Percentiles rank a stretch among this genome's conserved stretches.
These are phyloP conservation scores for Heliconius himera DNA, from an alignment of 1,140 invertebrate genomes.

Conservation along the genomic window DNA sequence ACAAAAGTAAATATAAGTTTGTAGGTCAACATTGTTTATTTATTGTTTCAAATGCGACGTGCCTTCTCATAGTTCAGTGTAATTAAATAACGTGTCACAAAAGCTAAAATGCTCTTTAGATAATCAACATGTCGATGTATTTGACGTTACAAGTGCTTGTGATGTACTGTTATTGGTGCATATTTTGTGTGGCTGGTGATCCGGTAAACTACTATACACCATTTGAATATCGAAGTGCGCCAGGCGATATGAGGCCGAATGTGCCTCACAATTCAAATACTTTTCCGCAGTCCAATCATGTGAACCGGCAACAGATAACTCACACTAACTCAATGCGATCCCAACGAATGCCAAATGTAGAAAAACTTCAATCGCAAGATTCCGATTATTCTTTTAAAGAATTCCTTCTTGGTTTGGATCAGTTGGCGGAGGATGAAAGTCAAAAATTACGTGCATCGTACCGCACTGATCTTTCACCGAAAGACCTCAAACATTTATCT, in stretches of 20 bases:
- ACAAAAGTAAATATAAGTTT: neutral
- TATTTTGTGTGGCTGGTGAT: slow-evolving; percentile 35
- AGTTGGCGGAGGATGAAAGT: slow-evolving; percentile 25
- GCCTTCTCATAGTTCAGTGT: slow-evolving; percentile 10
- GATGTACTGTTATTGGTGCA: slow-evolving; percentile 38
- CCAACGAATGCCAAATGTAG: slow-evolving; percentile 33
- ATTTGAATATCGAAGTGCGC: slow-evolving; percentile 39
- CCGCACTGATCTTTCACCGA: slow-evolving; percentile 10
- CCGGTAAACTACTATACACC: slow-evolving; percentile 27
- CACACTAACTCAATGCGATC: slow-evolving; percentile 37
- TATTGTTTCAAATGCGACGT: slow-evolving; percentile 26
- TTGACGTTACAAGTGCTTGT: slow-evolving; percentile 35
- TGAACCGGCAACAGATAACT: slow-evolving; percentile 41
- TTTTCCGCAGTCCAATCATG: slow-evolving; percentile 32
- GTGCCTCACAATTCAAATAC: slow-evolving; percentile 39
- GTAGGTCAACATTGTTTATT: slow-evolving; percentile 33
- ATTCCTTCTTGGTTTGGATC: slow-evolving; percentile 31
- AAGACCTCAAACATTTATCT: slow-evolving; percentile 5
- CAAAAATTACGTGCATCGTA: slow-evolving; percentile 27
- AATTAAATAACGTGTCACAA: slow-evolving; percentile 20
- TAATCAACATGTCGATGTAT: slow-evolving; percentile 35
- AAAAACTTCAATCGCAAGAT: slow-evolving; percentile 34
- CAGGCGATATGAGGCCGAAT: slow-evolving; percentile 34
- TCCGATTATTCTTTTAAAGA: slow-evolving; percentile 29
- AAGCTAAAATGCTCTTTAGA: slow-evolving; percentile 26